Evolutionary conservation across 2,113 vertebrate genomes (phyloP).

Genomic region (Alexandromys fortis): DNA sequence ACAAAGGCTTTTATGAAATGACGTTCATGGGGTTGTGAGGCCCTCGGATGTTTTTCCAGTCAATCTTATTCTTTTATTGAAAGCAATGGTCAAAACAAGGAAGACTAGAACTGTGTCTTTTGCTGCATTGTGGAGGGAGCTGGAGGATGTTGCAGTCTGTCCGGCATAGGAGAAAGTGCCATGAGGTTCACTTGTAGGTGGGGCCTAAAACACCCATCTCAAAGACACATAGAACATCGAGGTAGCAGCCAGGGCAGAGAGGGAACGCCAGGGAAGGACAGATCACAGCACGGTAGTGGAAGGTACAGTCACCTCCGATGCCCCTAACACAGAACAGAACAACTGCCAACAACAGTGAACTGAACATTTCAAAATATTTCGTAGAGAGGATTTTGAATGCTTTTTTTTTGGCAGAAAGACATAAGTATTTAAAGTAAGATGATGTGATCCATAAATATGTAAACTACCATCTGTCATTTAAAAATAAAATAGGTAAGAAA

Average conservation of each 20-base stretch:
- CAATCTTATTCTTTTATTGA: conserved; percentile 20
- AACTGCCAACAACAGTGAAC: background rate
- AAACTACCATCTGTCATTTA: background rate
- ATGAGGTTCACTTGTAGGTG: background rate
- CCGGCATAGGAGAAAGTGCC: background rate
- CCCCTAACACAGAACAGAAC: background rate
- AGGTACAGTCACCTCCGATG: background rate
- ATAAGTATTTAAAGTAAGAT: background rate
- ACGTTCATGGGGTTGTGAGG: background rate
- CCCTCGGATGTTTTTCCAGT: background rate
- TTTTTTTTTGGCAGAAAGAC: background rate
- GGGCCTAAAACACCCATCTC: background rate
- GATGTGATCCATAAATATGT: background rate
- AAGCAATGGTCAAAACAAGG: background rate
- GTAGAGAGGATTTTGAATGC: background rate
- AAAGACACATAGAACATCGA: background rate
- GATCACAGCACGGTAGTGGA: background rate
- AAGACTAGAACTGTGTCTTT: background rate
- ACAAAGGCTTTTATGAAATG: background rate
- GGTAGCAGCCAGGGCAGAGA: background rate
- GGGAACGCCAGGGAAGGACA: accelerated
- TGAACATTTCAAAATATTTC: background rate
- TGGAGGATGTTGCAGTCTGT: background rate
- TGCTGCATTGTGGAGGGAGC: background rate
- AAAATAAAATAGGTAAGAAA: background rate